Evolutionary conservation across 2,888 invertebrate species (phyloP).

Genomic region (Eurytoma adleriae): DNA sequence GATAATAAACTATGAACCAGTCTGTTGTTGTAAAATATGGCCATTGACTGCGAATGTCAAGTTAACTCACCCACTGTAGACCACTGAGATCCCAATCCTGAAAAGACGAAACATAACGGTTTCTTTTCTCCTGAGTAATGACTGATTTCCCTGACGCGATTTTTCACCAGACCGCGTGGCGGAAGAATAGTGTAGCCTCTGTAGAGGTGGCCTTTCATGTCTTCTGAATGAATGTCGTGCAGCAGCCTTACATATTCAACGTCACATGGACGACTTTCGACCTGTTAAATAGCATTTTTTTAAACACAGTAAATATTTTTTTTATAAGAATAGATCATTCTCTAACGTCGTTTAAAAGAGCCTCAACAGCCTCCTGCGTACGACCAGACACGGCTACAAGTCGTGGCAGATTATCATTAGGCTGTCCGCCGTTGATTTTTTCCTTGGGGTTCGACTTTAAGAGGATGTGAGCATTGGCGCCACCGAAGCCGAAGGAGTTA

Average conservation of each 20-base stretch:
- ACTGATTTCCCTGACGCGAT: conserved; percentile 76
- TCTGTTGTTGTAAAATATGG: no score
- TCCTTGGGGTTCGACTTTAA: conserved; percentile 79
- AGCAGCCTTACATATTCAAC: conserved; percentile 79
- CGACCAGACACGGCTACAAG: conserved; percentile 87
- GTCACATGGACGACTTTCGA: conserved; percentile 75
- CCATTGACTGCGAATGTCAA: conserved; percentile 58
- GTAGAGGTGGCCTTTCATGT: conserved; percentile 81
- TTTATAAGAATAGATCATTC: not conserved
- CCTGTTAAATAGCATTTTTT: not conserved
- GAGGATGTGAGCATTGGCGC: conserved; percentile 87
- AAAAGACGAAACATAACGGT: conserved; percentile 92
- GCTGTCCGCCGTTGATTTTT: conserved; percentile 80
- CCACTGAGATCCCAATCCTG: conserved; percentile 95
- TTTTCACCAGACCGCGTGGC: conserved; percentile 64
- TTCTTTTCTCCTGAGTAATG: conserved; percentile 77
- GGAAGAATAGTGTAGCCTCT: conserved; percentile 83
- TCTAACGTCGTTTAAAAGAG: conserved; percentile 75
- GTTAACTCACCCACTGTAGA: conserved; percentile 85
- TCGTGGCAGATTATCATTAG: conserved; percentile 82
- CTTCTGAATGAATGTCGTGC: conserved; percentile 79
- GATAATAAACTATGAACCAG: no score
- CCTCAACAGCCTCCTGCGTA: conserved; percentile 84
- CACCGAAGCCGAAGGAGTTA: conserved; percentile 95
- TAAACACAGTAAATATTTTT: not conserved